Percentiles rank a stretch among this genome's conserved stretches.
phyloP scores from a whole-genome alignment of 2,113 vertebrate genomes.

The Microcebus tavaratra region DNA sequence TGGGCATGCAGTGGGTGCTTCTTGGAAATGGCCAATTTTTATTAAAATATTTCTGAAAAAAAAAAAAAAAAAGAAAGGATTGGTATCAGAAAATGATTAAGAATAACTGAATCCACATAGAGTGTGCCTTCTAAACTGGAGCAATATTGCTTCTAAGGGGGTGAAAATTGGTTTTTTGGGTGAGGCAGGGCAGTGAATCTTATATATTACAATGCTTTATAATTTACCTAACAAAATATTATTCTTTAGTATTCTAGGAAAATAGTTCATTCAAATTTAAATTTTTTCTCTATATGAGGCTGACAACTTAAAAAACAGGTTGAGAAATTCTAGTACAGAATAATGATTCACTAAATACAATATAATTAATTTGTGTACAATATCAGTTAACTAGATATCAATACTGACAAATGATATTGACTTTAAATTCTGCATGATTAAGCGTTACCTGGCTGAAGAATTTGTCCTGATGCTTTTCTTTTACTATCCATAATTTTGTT shows the following conservation, averaged over 20 bases:
- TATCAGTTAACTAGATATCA: neutral
- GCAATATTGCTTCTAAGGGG: no score
- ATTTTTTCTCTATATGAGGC: neutral
- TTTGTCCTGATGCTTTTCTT: neutral
- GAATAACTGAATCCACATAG: neutral
- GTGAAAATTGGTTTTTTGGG: neutral
- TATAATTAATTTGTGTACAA: neutral
- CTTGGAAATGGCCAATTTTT: conserved; percentile 74
- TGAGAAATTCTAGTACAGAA: neutral
- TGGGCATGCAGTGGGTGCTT: conserved; percentile 69
- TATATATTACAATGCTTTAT: neutral
- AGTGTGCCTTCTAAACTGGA: neutral
- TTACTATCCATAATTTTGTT: neutral
- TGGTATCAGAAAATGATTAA: neutral
- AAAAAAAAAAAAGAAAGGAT: neutral
- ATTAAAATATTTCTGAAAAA: conserved; percentile 78
- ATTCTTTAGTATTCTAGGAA: neutral
- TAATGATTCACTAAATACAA: neutral
- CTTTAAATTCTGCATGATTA: neutral
- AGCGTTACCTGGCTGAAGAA: neutral
- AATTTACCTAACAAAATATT: neutral
- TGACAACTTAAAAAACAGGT: neutral
- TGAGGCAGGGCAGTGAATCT: neutral
- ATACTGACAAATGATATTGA: neutral
- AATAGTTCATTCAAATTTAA: neutral